Conservation (phyloP, 2,888 invertebrate species). For the Tachina grossa region DNA sequence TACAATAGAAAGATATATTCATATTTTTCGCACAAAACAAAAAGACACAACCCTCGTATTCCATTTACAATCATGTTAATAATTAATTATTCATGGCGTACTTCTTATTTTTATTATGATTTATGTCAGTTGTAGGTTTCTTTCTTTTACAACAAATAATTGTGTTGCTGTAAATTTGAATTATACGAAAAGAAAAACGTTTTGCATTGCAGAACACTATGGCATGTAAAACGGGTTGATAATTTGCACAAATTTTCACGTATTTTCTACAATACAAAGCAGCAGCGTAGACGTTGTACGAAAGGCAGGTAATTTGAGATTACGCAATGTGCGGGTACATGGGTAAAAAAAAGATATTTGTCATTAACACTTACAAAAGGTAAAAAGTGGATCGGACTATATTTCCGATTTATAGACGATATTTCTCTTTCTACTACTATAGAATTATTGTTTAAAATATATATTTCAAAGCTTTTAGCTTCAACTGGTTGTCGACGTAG, state of each 20-base stretch:
- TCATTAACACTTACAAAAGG: no score
- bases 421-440: no score
- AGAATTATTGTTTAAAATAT: no score
- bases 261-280: background rate
- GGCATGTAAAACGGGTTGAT: conserved; percentile 50
- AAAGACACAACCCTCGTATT: background rate
- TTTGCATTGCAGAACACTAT: background rate
- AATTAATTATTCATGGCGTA: conserved; percentile 62
- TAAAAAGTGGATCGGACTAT: no score
- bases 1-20: background rate
- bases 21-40: background rate
- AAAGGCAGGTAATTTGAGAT: background rate
- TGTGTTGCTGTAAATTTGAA: conserved; percentile 22
- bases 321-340: no score
- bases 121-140: conserved; percentile 53
- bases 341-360: no score
- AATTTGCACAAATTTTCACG: conserved; percentile 32
- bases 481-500: no score
- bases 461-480: no score
- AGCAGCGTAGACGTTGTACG: background rate
- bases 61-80: conserved; percentile 2
- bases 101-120: conserved; percentile 39
- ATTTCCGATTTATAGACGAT: no score
- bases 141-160: conserved; percentile 24
- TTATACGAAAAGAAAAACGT: conserved; percentile 16